A percentile compares a stretch with the other conserved stretches of the same genome.
Evolutionary conservation across 2,797 vertebrate species (phyloP).

Genomic region (Hybognathus amarus): DNA sequence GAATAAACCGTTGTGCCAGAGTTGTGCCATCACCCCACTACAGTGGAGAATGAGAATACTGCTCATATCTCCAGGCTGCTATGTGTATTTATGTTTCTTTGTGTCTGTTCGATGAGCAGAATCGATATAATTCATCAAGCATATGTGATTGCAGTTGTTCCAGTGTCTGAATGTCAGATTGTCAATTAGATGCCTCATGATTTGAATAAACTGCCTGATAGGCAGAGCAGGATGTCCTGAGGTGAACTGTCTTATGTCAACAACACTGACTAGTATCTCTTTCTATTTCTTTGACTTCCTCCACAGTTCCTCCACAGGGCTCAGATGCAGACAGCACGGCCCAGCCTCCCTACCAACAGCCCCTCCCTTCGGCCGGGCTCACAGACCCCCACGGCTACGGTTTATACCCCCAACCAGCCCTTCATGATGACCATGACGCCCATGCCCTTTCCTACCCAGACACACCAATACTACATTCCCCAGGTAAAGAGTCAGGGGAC

Average conservation of each 20-base stretch:
- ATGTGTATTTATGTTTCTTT: constrained; percentile 8
- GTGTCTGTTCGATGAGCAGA: constrained; percentile 13
- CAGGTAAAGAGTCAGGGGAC: constrained; percentile 75
- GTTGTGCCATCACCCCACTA: constrained; percentile 26
- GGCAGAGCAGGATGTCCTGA: background rate
- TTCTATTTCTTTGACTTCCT: constrained; percentile 16
- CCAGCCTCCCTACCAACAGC: constrained; percentile 88
- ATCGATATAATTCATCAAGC: constrained; percentile 12
- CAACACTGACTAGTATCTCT: background rate
- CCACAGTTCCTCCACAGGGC: constrained; percentile 95
- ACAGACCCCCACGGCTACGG: constrained; percentile 86
- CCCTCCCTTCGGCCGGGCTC: constrained; percentile 91
- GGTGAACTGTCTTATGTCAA: constrained; percentile 15
- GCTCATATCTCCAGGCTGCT: constrained; percentile 12
- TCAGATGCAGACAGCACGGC: constrained; percentile 91
- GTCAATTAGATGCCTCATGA: constrained; percentile 10
- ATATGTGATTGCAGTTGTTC: background rate
- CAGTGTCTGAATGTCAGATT: background rate
- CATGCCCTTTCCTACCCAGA: constrained; percentile 94
- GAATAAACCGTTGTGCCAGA: constrained; percentile 46
- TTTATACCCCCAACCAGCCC: constrained; percentile 92
- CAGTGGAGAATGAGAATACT: constrained; percentile 24
- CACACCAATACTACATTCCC: constrained; percentile 96
- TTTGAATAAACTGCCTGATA: constrained; percentile 21
- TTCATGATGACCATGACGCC: constrained; percentile 99